phyloP scores from a whole-genome alignment of 2,797 vertebrate genomes.

The Distichodus sexfasciatus region DNA sequence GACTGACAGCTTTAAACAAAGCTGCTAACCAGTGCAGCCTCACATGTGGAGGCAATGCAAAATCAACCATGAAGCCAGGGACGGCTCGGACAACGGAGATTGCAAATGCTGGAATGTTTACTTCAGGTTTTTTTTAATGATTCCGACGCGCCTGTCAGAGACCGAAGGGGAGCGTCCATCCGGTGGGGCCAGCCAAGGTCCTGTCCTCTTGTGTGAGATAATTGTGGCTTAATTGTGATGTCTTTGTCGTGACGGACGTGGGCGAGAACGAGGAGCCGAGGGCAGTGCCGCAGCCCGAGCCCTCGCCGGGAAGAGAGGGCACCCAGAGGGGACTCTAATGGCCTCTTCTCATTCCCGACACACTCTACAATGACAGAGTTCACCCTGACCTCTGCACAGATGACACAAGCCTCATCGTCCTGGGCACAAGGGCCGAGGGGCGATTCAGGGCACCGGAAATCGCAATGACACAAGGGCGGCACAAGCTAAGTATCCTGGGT shows the following conservation, averaged over 20 bases:
- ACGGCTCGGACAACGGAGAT: neutral
- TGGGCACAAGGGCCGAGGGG: conserved; percentile 42
- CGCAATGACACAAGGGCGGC: neutral
- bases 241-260: conserved; percentile 55
- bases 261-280: conserved; percentile 44
- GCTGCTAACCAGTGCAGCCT: conserved; percentile 38
- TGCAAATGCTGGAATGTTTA: neutral
- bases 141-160: conserved; percentile 9
- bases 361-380: conserved; percentile 67
- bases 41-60: conserved; percentile 56
- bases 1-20: conserved; percentile 60
- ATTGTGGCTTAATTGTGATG: conserved; percentile 54
- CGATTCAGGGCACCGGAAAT: conserved; percentile 52
- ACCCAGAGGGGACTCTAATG: conserved; percentile 58
- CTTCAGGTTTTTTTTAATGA: conserved; percentile 42
- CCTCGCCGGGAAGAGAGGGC: conserved; percentile 38
- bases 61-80: neutral
- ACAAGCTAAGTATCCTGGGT: conserved; percentile 17
- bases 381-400: conserved; percentile 68
- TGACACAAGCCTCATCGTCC: conserved; percentile 56
- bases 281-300: conserved; percentile 49
- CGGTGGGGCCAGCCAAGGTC: conserved; percentile 39
- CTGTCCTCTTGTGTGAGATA: conserved; percentile 49
- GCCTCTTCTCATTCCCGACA: conserved; percentile 68
- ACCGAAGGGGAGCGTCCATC: conserved; percentile 3